Evolutionary conservation across 1,140 invertebrate genomes (phyloP).

Genomic region (Nomia melanderi): DNA sequence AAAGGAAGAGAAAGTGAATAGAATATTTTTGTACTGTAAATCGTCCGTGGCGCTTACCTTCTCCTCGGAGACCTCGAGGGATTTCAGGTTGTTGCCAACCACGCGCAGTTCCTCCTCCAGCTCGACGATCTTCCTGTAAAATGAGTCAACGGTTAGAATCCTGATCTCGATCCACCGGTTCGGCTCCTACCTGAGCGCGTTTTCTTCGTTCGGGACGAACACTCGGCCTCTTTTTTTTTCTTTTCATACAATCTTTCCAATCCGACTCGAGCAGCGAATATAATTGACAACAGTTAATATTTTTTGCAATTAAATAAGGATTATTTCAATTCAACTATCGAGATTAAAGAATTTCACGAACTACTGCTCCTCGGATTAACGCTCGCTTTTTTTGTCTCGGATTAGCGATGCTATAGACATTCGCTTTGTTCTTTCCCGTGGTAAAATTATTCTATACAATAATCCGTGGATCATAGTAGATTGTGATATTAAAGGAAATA

Average conservation of each 20-base stretch:
- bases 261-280: too few relatives aligned
- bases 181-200: conserved; percentile 30
- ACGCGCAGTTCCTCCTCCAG: conserved; percentile 99
- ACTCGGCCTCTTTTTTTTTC: background rate
- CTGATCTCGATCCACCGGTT: background rate
- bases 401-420: too few relatives aligned
- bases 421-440: too few relatives aligned
- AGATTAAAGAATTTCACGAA: too few relatives aligned
- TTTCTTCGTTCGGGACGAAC: conserved; percentile 4
- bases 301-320: too few relatives aligned
- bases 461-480: too few relatives aligned
- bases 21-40: conserved; percentile 21
- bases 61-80: conserved; percentile 99
- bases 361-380: too few relatives aligned
- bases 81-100: conserved; percentile 99
- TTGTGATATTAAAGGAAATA: too few relatives aligned
- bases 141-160: conserved; percentile 48
- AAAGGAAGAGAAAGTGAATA: conserved; percentile 43
- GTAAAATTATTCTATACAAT: too few relatives aligned
- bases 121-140: conserved; percentile 99
- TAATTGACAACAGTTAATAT: background rate
- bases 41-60: conserved; percentile 88
- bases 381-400: too few relatives aligned
- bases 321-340: too few relatives aligned
- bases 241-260: background rate